Percentiles rank a stretch among this genome's conserved stretches.
Evolutionary conservation across 2,113 vertebrate species (phyloP).

Genomic region (Rhipidura dahli): DNA sequence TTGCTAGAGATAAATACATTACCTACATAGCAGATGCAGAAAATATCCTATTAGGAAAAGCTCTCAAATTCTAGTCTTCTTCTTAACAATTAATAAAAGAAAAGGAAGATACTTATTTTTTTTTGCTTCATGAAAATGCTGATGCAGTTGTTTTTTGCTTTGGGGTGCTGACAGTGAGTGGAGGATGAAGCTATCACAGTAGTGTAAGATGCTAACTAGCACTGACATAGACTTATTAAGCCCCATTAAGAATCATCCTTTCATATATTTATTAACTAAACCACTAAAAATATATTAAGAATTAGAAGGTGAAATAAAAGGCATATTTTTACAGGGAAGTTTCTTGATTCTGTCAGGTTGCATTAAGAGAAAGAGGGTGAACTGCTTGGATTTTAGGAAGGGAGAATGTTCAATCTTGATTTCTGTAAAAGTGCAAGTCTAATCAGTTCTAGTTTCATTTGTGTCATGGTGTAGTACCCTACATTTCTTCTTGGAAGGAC

Average conservation of each 20-base stretch:
- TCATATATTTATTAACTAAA: not conserved
- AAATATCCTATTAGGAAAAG: not conserved
- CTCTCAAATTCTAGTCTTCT: not conserved
- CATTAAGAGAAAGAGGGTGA: not conserved
- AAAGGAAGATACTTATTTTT: not conserved
- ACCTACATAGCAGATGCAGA: not conserved
- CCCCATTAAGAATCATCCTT: not conserved
- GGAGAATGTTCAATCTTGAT: not conserved
- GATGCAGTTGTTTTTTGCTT: not conserved
- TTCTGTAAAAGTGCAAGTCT: not conserved
- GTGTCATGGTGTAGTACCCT: not conserved
- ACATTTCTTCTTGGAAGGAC: not conserved
- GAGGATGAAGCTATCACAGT: not conserved
- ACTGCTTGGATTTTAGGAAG: not conserved
- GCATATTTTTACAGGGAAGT: not conserved
- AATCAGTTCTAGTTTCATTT: not conserved
- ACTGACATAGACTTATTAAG: not conserved
- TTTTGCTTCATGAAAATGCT: not conserved
- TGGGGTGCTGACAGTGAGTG: not conserved
- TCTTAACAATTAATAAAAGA: not conserved
- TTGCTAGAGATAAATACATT: not conserved
- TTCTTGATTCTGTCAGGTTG: not conserved
- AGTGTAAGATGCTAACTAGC: not conserved
- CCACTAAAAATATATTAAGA: not conserved
- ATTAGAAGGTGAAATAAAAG: not conserved